Conservation (phyloP, 2,113 vertebrate genomes). For the Caretta caretta region DNA sequence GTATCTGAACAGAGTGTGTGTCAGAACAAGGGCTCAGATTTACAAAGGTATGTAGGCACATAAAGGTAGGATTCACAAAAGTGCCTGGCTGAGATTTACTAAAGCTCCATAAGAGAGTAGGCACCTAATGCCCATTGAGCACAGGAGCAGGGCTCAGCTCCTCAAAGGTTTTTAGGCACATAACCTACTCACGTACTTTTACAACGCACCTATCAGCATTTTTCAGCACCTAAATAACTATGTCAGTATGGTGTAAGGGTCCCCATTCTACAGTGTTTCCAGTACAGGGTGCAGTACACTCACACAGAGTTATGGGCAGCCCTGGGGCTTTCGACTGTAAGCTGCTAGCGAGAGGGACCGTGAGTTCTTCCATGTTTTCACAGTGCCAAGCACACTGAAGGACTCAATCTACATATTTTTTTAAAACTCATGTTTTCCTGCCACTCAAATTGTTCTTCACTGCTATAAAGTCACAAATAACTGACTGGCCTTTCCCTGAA, state of each 20-base stretch:
- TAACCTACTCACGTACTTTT: neutral
- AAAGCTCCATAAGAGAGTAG: neutral
- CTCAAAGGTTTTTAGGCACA: neutral
- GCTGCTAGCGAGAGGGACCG: neutral
- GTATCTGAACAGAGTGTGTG: neutral
- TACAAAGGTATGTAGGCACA: neutral
- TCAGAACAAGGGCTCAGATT: neutral
- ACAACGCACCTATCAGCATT: neutral
- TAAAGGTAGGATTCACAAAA: neutral
- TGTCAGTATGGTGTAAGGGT: neutral
- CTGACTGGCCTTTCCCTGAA: neutral
- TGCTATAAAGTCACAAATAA: neutral
- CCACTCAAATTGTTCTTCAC: neutral
- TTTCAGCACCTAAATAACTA: neutral
- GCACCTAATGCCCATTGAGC: neutral
- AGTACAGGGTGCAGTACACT: neutral
- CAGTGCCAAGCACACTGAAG: neutral
- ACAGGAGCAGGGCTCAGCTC: neutral
- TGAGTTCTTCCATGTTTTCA: neutral
- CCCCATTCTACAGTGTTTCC: neutral
- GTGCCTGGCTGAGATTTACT: neutral
- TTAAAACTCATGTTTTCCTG: neutral
- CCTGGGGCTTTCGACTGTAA: neutral
- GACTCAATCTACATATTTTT: neutral
- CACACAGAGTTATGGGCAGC: neutral